A percentile compares a stretch with the other conserved stretches of the same genome.
phyloP scores from a whole-genome alignment of 2,888 invertebrate genomes.

The Leptinotarsa peninsularis region DNA sequence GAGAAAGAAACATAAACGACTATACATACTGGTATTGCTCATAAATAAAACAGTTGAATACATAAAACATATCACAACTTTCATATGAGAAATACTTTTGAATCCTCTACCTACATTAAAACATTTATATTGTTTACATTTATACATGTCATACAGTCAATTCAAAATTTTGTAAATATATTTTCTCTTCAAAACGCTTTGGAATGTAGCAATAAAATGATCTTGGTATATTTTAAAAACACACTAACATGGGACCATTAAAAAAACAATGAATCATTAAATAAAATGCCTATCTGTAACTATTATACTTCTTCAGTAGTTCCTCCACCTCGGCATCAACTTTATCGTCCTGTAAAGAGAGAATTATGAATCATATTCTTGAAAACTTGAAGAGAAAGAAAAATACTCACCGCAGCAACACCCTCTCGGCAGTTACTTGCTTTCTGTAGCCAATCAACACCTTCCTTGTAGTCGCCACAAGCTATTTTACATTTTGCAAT shows the following conservation, averaged over 20 bases:
- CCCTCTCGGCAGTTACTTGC: constrained; percentile 48
- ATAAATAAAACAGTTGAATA: no score
- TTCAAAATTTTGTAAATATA: no score
- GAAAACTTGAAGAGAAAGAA: background rate
- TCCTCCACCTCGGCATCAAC: constrained; percentile 57
- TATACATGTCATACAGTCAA: no score
- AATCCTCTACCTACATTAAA: no score
- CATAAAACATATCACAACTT: no score
- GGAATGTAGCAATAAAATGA: constrained; percentile 4
- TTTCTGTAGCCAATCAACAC: constrained; percentile 67
- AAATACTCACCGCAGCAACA: constrained; percentile 47
- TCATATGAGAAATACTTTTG: no score
- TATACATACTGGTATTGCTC: no score
- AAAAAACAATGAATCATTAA: constrained; percentile 25
- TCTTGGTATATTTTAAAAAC: background rate
- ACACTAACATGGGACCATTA: constrained; percentile 21
- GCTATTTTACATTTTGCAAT: constrained; percentile 72
- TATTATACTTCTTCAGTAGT: constrained; percentile 58
- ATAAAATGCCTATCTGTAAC: constrained; percentile 54
- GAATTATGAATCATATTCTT: constrained; percentile 1
- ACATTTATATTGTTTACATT: no score
- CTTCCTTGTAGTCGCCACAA: constrained; percentile 67
- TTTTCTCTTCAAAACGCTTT: background rate
- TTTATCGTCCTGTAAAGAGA: constrained; percentile 57
- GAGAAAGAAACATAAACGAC: no score